Conservation (phyloP, 2,797 vertebrate genomes). For the Sebastes vulpes region DNA sequence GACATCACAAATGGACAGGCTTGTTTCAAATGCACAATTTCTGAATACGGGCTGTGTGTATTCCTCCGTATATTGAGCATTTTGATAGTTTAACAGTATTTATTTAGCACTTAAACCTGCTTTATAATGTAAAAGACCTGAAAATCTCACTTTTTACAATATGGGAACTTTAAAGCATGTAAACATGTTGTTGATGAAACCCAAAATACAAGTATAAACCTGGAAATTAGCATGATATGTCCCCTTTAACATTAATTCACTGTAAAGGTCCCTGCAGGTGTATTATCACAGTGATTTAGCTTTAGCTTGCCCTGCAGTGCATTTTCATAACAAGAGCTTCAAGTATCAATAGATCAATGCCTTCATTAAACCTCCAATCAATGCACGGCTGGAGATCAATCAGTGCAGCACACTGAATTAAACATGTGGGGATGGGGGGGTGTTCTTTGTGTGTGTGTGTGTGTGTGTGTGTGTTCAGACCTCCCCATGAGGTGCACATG, state of each 20-base stretch:
- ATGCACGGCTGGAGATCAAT: constrained; percentile 23
- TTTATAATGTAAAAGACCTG: too few species aligned
- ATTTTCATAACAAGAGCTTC: constrained; percentile 21
- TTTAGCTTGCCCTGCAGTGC: neutral
- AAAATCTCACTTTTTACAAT: too few species aligned
- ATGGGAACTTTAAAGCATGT: neutral
- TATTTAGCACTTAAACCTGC: too few species aligned
- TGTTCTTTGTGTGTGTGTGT: too few species aligned
- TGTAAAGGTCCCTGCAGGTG: neutral
- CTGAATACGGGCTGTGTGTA: too few species aligned
- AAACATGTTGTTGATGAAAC: neutral
- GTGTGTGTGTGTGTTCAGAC: neutral
- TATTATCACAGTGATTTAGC: neutral
- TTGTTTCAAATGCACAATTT: too few species aligned
- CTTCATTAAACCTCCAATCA: constrained; percentile 18
- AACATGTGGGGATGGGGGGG: neutral
- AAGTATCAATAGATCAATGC: constrained; percentile 39
- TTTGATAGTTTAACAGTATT: too few species aligned
- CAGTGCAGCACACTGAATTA: constrained; percentile 15
- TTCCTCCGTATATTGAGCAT: too few species aligned
- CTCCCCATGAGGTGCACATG: neutral
- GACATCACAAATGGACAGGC: too few species aligned
- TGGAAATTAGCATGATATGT: neutral
- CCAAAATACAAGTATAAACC: neutral
- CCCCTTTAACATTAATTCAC: neutral